Percentiles rank a stretch among this genome's conserved stretches.
Evolutionary conservation across 2,888 invertebrate genomes (phyloP).

Genomic region (Polymixis lichenea): DNA sequence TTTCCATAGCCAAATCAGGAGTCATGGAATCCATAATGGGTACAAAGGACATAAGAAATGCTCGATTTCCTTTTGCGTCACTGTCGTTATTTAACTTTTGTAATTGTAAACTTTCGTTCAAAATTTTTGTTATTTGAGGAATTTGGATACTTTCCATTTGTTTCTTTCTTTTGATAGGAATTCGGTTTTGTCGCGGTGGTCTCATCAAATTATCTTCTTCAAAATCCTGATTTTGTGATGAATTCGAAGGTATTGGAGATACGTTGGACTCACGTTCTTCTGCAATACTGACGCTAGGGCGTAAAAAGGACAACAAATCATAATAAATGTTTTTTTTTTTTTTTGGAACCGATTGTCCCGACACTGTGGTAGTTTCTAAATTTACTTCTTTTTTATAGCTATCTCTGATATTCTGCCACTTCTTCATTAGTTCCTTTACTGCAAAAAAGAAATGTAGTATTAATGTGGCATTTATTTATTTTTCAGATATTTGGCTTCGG

Average conservation of each 20-base stretch:
- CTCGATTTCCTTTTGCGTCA: slow-evolving; percentile 40
- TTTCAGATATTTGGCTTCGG: slow-evolving; percentile 29
- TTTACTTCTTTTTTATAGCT: slow-evolving; percentile 22
- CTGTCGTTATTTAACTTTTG: slow-evolving; percentile 31
- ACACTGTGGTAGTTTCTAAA: slow-evolving; percentile 8
- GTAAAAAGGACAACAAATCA: slow-evolving; percentile 29
- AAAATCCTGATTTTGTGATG: too few species aligned
- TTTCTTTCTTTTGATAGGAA: slow-evolving; percentile 34
- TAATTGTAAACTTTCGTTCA: slow-evolving; percentile 27
- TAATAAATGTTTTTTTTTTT: slow-evolving; percentile 16
- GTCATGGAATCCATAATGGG: slow-evolving; percentile 32
- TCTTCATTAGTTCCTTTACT: slow-evolving; percentile 24
- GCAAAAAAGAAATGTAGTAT: slow-evolving; percentile 16
- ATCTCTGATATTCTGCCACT: slow-evolving; percentile 27
- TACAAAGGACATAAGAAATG: slow-evolving; percentile 39
- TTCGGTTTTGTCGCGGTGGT: too few species aligned
- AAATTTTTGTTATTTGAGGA: slow-evolving; percentile 36
- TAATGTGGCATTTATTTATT: slow-evolving; percentile 22
- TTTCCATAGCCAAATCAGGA: slow-evolving; percentile 35
- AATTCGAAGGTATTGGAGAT: too few species aligned
- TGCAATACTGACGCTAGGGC: slow-evolving; percentile 34
- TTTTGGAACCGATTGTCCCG: slow-evolving; percentile 14
- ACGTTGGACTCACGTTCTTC: too few species aligned
- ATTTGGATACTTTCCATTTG: slow-evolving; percentile 17
- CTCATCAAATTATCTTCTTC: too few species aligned